Conservation (phyloP, 2,888 invertebrate genomes). For the Altica lythri region DNA sequence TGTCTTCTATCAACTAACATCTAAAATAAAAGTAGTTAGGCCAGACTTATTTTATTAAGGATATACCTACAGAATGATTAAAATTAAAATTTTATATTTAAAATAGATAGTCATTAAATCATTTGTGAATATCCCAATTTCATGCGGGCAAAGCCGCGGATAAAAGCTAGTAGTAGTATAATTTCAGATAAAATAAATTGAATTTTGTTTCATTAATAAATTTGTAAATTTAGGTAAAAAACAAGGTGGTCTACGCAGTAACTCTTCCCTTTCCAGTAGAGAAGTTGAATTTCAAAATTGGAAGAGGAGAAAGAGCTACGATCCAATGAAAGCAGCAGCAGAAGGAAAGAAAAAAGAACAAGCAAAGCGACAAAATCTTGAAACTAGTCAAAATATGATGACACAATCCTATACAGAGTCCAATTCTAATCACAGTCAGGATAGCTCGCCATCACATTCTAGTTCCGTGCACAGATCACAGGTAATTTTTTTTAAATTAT, state of each 20-base stretch:
- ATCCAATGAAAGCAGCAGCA: conserved; percentile 92
- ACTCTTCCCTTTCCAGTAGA: conserved; percentile 73
- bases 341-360: conserved; percentile 75
- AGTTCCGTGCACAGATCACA: conserved; percentile 58
- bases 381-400: conserved; percentile 43
- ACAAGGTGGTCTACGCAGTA: conserved; percentile 64
- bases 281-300: conserved; percentile 93
- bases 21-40: too few relatives aligned
- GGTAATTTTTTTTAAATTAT: conserved; percentile 42
- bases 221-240: conserved; percentile 56
- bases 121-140: too few relatives aligned
- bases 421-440: conserved; percentile 46
- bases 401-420: conserved; percentile 53
- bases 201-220: background rate
- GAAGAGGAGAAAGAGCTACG: conserved; percentile 94
- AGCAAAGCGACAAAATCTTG: conserved; percentile 53
- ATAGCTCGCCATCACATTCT: conserved; percentile 57
- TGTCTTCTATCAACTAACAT: too few relatives aligned
- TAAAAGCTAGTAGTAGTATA: too few relatives aligned
- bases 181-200: too few relatives aligned
- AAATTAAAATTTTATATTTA: too few relatives aligned
- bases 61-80: too few relatives aligned
- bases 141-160: too few relatives aligned
- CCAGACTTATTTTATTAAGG: too few relatives aligned
- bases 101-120: too few relatives aligned